A percentile compares a stretch with the other conserved stretches of the same genome.
These are phyloP conservation scores for Theocolax elegans DNA, from an alignment of 1,140 invertebrate species.

Conservation along the genomic window DNA sequence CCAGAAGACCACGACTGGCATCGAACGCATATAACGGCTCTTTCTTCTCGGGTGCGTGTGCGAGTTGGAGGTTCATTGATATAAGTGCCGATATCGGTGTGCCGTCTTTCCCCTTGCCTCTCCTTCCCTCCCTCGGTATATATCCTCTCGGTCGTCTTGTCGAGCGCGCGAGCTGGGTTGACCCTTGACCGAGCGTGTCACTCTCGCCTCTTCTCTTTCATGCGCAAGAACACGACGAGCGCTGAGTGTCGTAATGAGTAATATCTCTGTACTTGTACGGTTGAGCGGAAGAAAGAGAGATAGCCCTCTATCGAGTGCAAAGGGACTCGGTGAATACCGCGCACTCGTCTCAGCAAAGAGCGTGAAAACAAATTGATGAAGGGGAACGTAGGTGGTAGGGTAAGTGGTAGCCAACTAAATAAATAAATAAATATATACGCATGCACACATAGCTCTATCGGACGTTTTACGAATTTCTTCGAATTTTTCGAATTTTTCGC, in stretches of 20 bases:
- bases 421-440: no score
- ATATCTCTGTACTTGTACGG: slow-evolving; percentile 40
- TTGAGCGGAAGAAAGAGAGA: slow-evolving; percentile 37
- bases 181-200: slow-evolving; percentile 49
- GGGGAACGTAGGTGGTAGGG: not conserved
- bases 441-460: no score
- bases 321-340: slow-evolving; percentile 11
- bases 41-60: slow-evolving; percentile 12
- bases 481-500: no score
- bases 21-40: slow-evolving; percentile 33
- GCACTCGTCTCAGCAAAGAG: no score
- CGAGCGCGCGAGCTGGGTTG: slow-evolving; percentile 43
- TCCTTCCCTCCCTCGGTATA: not conserved
- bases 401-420: no score
- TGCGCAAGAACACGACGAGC: slow-evolving; percentile 55
- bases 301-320: slow-evolving; percentile 26
- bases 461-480: no score
- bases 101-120: slow-evolving; percentile 12
- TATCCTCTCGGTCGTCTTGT: slow-evolving; percentile 11
- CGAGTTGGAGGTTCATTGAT: not conserved
- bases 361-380: no score
- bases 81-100: slow-evolving; percentile 19
- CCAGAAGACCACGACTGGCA: not conserved
- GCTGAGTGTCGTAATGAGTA: slow-evolving; percentile 53
- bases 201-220: not conserved